Conservation (phyloP, 2,113 vertebrate genomes). For the Dendropsophus ebraccatus region DNA sequence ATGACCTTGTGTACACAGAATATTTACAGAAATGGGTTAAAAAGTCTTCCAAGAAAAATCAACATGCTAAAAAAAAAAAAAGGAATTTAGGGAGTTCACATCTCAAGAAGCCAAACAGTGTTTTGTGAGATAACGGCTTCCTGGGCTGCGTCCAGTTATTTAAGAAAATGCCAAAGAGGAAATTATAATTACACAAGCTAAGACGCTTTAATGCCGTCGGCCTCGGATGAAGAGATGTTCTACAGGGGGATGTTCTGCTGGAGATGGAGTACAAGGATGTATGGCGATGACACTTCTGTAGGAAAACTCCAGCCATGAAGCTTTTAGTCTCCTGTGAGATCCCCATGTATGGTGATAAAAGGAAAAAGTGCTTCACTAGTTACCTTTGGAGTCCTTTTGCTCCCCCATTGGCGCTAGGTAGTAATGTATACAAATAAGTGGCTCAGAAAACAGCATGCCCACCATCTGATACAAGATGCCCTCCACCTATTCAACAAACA, state of each 20-base stretch:
- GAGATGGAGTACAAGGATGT: neutral
- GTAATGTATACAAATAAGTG: too few species aligned
- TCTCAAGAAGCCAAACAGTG: slow-evolving; percentile 69
- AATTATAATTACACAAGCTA: slow-evolving; percentile 68
- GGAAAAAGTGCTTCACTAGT: too few species aligned
- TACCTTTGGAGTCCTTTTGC: too few species aligned
- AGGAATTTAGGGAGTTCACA: slow-evolving; percentile 64
- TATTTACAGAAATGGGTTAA: slow-evolving; percentile 1
- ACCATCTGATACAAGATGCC: too few species aligned
- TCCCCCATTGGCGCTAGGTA: too few species aligned
- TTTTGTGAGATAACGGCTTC: slow-evolving; percentile 66
- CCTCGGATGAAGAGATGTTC: neutral
- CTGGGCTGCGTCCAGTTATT: slow-evolving; percentile 75
- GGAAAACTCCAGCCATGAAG: neutral
- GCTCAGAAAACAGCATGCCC: too few species aligned
- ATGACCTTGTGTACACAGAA: slow-evolving; percentile 22
- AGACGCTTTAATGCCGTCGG: slow-evolving; percentile 61
- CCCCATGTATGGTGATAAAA: too few species aligned
- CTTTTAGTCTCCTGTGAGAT: too few species aligned
- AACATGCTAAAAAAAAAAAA: slow-evolving; percentile 35
- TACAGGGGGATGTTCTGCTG: neutral
- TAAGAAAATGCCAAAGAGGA: slow-evolving; percentile 72
- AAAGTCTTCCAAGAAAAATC: slow-evolving; percentile 23
- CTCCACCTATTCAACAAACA: too few species aligned
- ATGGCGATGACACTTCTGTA: neutral